Base-by-base conservation (phyloP, 2,797 vertebrate genomes). In the Eidolon dupreanum region DNA sequence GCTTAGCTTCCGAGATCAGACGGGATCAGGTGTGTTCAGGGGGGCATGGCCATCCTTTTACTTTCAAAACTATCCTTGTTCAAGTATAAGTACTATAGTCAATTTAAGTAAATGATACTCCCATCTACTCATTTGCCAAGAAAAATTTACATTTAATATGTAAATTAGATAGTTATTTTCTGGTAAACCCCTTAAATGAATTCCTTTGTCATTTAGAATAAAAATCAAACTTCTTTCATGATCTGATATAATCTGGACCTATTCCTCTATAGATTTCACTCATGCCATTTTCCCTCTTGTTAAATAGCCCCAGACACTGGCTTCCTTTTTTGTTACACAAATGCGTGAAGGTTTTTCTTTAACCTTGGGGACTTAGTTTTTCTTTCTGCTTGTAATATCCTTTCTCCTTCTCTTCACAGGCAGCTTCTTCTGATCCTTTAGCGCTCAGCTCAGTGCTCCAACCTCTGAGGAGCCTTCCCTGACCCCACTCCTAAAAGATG, bases 81-180 rank as follows among this genome's bases (percentile, higher is more conserved):
- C 19, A 74, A 17, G 10, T 55, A 11, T 46, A 63, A 41, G 24
- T 84, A 95, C 51, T 19, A 46, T 0, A 75, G 11, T 41, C 49
- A 63, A 33, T 19, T 55, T 88, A 74, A 78, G 26, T 38, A 83
- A 68, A 33, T 3, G 51, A 6, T 81, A 43, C 16, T 16, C 71
- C 9, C 16, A 46, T 17, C 36, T 68, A 43, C 17, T 68, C 17
- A 49, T 66, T 90, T 87, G 10, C 19, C 9, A 57, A 63, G 41
- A 31, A 65, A 53, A 77, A 86, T 89, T 92, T 78, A 77, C 41
- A 51, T 19, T 81, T 75, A 86, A 93, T 78, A 38, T 46, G 12
- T 77, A 84, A 65, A 79, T 38, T 79, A 86, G 51, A 26, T 63
- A 85, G 24, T 38, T 84, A 20, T 53, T 71, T 81, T 77, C 19